A percentile compares a stretch with the other conserved stretches of the same genome.
These are phyloP conservation scores for Emys orbicularis DNA, from an alignment of 2,797 vertebrate species.

Conservation along the genomic window DNA sequence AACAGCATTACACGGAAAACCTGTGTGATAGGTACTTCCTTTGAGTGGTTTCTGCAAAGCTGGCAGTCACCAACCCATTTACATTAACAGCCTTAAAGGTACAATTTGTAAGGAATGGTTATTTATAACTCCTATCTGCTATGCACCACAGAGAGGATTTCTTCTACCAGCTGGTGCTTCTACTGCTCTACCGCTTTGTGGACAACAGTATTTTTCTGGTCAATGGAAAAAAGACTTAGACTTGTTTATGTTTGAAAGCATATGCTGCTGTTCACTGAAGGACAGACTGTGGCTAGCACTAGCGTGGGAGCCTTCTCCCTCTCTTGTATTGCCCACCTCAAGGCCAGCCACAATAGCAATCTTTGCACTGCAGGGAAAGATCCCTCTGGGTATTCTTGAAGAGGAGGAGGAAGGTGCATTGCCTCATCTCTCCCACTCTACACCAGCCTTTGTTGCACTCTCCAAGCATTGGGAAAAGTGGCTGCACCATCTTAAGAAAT, in stretches of 20 bases:
- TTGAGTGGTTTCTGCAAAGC: background rate
- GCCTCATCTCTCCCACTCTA: background rate
- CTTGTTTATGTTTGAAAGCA: background rate
- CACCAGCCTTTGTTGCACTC: accelerated
- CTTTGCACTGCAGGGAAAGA: background rate
- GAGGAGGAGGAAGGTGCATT: background rate
- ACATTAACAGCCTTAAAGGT: background rate
- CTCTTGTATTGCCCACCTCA: background rate
- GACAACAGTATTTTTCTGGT: background rate
- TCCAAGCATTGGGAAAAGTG: background rate
- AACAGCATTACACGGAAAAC: background rate
- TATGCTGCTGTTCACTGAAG: background rate
- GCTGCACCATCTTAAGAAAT: background rate
- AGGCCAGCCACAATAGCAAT: background rate
- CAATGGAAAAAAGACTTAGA: background rate
- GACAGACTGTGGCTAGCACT: background rate
- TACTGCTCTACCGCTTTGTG: background rate
- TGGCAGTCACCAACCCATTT: background rate
- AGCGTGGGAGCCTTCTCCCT: background rate
- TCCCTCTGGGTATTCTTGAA: background rate
- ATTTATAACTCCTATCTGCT: background rate
- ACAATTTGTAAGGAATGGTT: background rate
- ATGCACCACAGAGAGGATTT: background rate
- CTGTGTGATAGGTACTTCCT: background rate
- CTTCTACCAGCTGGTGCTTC: accelerated